phyloP scores from a whole-genome alignment of 2,797 vertebrate genomes.

The Phoeniculus purpureus region DNA sequence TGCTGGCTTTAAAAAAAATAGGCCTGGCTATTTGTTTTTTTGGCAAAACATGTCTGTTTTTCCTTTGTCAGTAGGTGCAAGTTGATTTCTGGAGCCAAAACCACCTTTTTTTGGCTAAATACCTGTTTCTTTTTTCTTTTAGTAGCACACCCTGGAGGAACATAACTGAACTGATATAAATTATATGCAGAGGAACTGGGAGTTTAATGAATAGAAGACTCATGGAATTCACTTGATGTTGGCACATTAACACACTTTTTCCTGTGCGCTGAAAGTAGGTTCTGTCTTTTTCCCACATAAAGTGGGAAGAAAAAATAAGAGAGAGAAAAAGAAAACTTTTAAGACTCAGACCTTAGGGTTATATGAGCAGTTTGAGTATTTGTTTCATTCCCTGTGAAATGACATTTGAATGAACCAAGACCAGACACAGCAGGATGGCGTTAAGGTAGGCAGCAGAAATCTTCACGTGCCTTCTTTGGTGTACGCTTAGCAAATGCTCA shows the following conservation, averaged over 20 bases:
- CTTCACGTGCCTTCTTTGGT: background rate
- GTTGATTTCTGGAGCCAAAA: slow-evolving; percentile 78
- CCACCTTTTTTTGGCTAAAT: slow-evolving; percentile 77
- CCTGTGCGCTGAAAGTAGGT: slow-evolving; percentile 66
- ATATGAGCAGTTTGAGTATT: slow-evolving; percentile 30
- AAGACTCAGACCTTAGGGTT: slow-evolving; percentile 25
- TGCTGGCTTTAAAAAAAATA: slow-evolving; percentile 31
- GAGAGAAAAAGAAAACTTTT: slow-evolving; percentile 33
- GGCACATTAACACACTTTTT: slow-evolving; percentile 79
- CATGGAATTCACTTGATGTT: slow-evolving; percentile 81
- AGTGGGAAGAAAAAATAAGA: background rate
- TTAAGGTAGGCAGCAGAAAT: background rate
- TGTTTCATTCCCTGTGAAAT: slow-evolving; percentile 27
- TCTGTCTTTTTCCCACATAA: slow-evolving; percentile 66
- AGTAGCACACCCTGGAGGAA: slow-evolving; percentile 79
- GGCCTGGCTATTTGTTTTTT: slow-evolving; percentile 75
- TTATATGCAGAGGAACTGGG: slow-evolving; percentile 75
- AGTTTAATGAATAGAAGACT: slow-evolving; percentile 79
- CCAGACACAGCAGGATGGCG: background rate
- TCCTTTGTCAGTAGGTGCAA: slow-evolving; percentile 79
- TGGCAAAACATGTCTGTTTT: slow-evolving; percentile 72
- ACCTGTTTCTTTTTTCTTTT: slow-evolving; percentile 70
- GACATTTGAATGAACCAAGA: slow-evolving; percentile 21
- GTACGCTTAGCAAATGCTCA: background rate
- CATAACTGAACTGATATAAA: slow-evolving; percentile 77